phyloP scores from a whole-genome alignment of 2,113 vertebrate genomes.

The Irena cyanogastra region DNA sequence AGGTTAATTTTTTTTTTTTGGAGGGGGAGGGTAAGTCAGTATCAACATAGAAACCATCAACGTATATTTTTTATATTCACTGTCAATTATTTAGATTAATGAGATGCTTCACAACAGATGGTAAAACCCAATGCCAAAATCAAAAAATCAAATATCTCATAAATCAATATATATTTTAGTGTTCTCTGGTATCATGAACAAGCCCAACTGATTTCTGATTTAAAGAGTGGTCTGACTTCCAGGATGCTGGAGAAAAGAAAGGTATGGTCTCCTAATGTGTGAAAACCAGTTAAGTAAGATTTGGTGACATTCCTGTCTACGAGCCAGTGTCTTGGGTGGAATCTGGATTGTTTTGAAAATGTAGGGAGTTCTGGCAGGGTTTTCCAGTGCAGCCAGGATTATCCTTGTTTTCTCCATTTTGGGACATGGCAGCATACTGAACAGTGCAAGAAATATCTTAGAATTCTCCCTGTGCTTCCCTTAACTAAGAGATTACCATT shows the following conservation, averaged over 20 bases:
- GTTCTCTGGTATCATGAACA: not conserved
- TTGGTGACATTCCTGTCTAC: not conserved
- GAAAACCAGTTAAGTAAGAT: not conserved
- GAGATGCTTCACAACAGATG: not conserved
- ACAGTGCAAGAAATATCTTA: not conserved
- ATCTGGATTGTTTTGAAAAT: not conserved
- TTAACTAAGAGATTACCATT: not conserved
- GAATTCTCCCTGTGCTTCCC: rapidly evolving
- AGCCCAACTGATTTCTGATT: not conserved
- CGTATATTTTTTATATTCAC: not conserved
- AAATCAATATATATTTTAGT: not conserved
- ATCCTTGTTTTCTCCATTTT: not conserved
- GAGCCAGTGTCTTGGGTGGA: not conserved
- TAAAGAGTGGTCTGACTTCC: not conserved
- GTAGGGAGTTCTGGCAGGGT: not conserved
- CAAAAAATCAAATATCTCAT: not conserved
- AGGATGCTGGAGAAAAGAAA: not conserved
- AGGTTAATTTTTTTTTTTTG: not conserved
- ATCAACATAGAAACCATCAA: not conserved
- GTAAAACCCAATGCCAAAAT: not conserved
- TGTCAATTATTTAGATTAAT: not conserved
- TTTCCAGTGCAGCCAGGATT: not conserved
- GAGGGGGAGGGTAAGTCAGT: rapidly evolving
- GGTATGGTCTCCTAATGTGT: not conserved
- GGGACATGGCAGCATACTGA: rapidly evolving